Base-by-base conservation (phyloP, 37 sponge, comb jelly and placozoan species). In the Ephydatia muelleri region DNA sequence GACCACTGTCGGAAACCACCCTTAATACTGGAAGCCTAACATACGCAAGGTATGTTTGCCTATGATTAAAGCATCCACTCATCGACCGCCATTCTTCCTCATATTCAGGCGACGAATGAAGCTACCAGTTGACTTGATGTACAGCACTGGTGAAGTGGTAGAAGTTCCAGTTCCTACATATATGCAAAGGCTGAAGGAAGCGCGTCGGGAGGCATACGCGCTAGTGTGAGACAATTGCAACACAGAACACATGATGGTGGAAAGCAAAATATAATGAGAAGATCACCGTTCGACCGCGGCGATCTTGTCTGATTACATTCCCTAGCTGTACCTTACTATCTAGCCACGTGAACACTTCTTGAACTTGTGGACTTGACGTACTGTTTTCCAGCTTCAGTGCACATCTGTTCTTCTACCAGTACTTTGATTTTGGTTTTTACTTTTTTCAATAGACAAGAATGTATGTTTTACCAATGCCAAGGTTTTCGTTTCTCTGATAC, bases 61-160 rank as follows among this genome's bases (percentile, higher is more conserved):
- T 84, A 84, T 37, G 76, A 84, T 67, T 34, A 68, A 2, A 75
- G 76, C 31, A 40, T 76, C 64, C 77, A 75, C 38, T 22, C 65
- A 9, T 74, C 69, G 13, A 84, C 77, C 19, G 84, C 75, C 83
- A 11, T 79, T 79, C 80, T 31, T 28, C 32, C 32, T 43, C 31
- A 83, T 83, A 75, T 83, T 83, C 39, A 65, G 83, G 32, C 73
- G 38, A 22, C 76, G 76, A 48, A 77, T 77, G 25, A 75, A 40
- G 48, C 30, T 85, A 36, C 86, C 86, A 34, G 38, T 70, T 2
- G 79, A 85, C 72, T 1, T 85, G 16, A 85, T 85, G 79, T 85
- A 72, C 48, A 69, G 84, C 23, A 34, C 34, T 13, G 64, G 25
- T 30, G 38, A 65, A 57, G 78, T 31, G n/a, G 40, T 19, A 6